A percentile compares a stretch with the other conserved stretches of the same genome.
Conservation (phyloP, 2,888 invertebrate genomes). For the Heliconius ismenius region DNA sequence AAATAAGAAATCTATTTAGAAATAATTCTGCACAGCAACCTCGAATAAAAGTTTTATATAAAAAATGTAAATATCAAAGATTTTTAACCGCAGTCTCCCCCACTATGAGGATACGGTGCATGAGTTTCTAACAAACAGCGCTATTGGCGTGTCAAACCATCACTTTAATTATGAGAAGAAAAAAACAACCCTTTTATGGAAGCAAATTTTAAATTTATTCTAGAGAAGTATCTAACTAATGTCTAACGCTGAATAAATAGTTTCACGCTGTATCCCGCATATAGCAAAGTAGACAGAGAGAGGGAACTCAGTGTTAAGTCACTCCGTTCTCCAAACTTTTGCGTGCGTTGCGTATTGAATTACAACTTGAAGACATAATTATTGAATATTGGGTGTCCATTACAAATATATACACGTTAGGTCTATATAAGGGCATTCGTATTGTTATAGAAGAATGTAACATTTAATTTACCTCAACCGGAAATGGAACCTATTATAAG, state of each 20-base stretch:
- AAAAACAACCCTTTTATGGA: constrained; percentile 47
- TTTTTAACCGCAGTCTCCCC: constrained; percentile 51
- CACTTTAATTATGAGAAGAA: constrained; percentile 56
- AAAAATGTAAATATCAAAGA: constrained; percentile 39
- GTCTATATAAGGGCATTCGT: not conserved
- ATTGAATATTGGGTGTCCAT: too few species aligned
- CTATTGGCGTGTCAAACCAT: constrained; percentile 64
- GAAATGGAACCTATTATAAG: constrained; percentile 7
- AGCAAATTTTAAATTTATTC: constrained; percentile 24
- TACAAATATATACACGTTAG: too few species aligned
- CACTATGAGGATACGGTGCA: constrained; percentile 58
- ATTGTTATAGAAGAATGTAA: not conserved
- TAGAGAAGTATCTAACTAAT: constrained; percentile 18
- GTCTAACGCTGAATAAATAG: not conserved
- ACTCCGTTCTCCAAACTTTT: not conserved
- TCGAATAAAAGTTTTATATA: not conserved
- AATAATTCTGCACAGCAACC: not conserved
- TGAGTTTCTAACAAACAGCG: constrained; percentile 66
- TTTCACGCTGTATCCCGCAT: not conserved
- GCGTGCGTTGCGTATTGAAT: too few species aligned
- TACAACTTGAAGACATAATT: too few species aligned
- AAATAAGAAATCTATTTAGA: not conserved
- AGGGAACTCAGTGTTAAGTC: not conserved
- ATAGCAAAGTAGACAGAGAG: not conserved
- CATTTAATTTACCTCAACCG: not conserved